Evolutionary conservation across 2,113 vertebrate genomes (phyloP), one percentile per base, ranked within the genome.

Genomic region (Lucifuga dentata): DNA sequence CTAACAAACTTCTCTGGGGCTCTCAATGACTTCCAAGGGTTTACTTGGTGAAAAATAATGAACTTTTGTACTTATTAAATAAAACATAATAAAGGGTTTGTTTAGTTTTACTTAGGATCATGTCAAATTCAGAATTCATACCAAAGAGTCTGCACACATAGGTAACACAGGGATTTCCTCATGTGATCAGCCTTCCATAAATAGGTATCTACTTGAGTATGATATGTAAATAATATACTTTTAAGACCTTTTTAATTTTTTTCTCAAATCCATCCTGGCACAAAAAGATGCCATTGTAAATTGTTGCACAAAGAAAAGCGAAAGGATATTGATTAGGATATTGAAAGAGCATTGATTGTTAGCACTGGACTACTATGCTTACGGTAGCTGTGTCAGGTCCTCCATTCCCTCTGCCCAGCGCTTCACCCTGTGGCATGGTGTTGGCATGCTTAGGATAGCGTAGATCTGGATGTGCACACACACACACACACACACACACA

Each of bases 311-410:
- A 55, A 26, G 39, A 74, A 63, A 40, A 63, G 17, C 61, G 16
- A 52, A 56, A 39, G 21, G 5, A 56, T 33, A 26, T 61, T 6
- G 5, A 39, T 44, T 56, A 32, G 23, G 64, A 64, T 69, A 68
- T 19, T 44, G 46, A 73, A 45, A 39, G 12, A 51, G 41, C 10
- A 51, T 36, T 38, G 48, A 43, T 53, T 76, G 50, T 43, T 56
- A 59, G 57, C 61, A 49, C 45, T 80, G 46, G 41, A 21, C 67
- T 64, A 6, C 51, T n/a, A n/a, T n/a, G 92, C 96, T 97, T 90
- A 99, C 97, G 96, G 94, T 79, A 99, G 86, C 78, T 97, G 96
- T 2, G 95, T 98, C 95, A 99, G 93, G 89, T 99, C 97, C 80
- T 98, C 97, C 91, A 95, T 90, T 10, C 95, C 95, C 0, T 95